Conservation (phyloP, 2,797 vertebrate species). For the Hipposideros larvatus region DNA sequence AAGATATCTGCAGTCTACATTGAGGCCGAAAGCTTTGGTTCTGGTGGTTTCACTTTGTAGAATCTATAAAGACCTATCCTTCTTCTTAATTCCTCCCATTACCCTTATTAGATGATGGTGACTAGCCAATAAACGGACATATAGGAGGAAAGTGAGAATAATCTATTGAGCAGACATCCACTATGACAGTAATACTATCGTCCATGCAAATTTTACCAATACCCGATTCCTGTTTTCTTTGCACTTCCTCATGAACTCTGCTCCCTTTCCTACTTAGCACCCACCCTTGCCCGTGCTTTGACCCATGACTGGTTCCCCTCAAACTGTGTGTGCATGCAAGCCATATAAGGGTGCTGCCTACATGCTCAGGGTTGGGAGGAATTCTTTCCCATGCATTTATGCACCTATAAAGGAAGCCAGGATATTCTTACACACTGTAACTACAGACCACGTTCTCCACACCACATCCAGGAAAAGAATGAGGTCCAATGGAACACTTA, state of each 20-base stretch:
- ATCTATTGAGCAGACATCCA: neutral
- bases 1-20: neutral
- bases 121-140: neutral
- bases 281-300: neutral
- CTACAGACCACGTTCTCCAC: neutral
- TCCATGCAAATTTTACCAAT: neutral
- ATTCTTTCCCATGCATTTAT: neutral
- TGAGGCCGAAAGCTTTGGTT: neutral
- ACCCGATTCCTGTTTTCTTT: constrained; percentile 14
- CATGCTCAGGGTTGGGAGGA: neutral
- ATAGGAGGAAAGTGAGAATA: neutral
- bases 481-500: constrained; percentile 43
- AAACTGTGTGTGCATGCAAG: neutral
- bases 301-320: neutral
- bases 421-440: neutral
- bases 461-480: neutral
- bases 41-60: neutral
- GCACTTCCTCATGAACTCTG: neutral
- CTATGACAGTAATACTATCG: neutral
- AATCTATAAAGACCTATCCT: neutral
- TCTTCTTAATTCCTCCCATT: neutral
- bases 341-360: neutral
- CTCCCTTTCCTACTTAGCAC: neutral
- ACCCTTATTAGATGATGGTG: neutral
- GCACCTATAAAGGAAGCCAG: neutral